These are phyloP conservation scores for Lasioglossum morio DNA, from an alignment of 2,888 invertebrate species.

Conservation along the genomic window DNA sequence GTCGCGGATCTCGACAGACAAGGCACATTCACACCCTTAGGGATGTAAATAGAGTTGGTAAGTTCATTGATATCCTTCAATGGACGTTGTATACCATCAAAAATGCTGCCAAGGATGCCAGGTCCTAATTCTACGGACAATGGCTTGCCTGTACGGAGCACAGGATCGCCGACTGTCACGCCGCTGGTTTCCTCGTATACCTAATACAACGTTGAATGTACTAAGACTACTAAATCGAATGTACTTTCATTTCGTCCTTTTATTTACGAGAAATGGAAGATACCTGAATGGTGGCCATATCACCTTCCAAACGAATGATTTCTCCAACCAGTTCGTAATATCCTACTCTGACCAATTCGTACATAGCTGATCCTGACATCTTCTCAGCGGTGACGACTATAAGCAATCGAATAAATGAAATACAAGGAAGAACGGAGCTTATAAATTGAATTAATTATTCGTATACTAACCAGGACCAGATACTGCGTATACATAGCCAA, in stretches of 20 bases:
- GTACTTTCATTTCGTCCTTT: not conserved
- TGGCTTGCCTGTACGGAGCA: conserved; percentile 99
- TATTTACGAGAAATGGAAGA: not conserved
- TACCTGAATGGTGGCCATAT: conserved; percentile 99
- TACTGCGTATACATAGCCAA: conserved; percentile 98
- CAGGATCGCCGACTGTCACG: conserved; percentile 99
- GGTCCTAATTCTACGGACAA: conserved; percentile 99
- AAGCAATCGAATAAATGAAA: conserved; percentile 48
- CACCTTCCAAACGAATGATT: conserved; percentile 99
- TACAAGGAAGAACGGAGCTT: conserved; percentile 10
- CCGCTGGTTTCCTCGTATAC: conserved; percentile 98
- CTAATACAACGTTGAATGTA: conserved; percentile 81
- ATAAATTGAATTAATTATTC: conserved; percentile 22
- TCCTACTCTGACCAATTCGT: conserved; percentile 99
- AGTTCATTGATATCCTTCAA: conserved; percentile 97
- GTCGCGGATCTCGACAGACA: conserved; percentile 91
- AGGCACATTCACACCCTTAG: conserved; percentile 99
- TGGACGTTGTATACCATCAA: conserved; percentile 99
- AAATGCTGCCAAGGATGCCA: conserved; percentile 99
- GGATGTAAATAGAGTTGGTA: conserved; percentile 99
- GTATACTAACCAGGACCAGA: conserved; percentile 96
- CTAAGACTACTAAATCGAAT: not conserved
- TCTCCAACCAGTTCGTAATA: conserved; percentile 99
- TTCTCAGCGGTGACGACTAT: conserved; percentile 99
- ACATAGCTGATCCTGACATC: conserved; percentile 99